Conservation (phyloP, 2,113 vertebrate genomes). For the Poecilia latipinna region DNA sequence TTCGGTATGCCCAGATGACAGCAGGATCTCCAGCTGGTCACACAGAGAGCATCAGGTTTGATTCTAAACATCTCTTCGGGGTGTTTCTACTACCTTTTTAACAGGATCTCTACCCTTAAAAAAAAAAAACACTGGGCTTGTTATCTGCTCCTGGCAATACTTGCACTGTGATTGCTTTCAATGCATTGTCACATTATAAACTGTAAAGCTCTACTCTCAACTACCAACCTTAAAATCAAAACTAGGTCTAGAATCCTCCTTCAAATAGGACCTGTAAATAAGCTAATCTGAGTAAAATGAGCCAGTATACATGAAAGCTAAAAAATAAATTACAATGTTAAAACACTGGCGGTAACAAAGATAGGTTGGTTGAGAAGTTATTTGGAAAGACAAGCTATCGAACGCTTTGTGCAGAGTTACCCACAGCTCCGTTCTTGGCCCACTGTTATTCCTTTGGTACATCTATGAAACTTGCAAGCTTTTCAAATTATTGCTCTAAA, state of each 20-base stretch:
- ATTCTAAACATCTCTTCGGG: background rate
- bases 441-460: background rate
- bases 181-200: background rate
- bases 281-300: background rate
- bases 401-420: background rate
- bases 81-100: background rate
- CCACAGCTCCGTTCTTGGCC: background rate
- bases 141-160: background rate
- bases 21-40: constrained; percentile 75
- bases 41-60: constrained; percentile 4
- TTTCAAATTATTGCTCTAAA: background rate
- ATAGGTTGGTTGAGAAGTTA: no score
- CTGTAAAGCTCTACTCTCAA: background rate
- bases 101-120: background rate
- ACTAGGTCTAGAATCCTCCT: background rate
- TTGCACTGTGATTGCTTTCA: background rate
- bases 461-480: background rate
- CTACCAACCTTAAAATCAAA: background rate
- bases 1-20: constrained; percentile 69
- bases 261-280: background rate
- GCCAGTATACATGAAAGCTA: no score
- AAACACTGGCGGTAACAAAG: no score
- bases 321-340: no score
- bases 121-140: background rate
- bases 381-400: no score